A percentile compares a stretch with the other conserved stretches of the same genome.
Evolutionary conservation across 2,113 vertebrate species (phyloP).

Genomic region (Paramormyrops kingsleyae): DNA sequence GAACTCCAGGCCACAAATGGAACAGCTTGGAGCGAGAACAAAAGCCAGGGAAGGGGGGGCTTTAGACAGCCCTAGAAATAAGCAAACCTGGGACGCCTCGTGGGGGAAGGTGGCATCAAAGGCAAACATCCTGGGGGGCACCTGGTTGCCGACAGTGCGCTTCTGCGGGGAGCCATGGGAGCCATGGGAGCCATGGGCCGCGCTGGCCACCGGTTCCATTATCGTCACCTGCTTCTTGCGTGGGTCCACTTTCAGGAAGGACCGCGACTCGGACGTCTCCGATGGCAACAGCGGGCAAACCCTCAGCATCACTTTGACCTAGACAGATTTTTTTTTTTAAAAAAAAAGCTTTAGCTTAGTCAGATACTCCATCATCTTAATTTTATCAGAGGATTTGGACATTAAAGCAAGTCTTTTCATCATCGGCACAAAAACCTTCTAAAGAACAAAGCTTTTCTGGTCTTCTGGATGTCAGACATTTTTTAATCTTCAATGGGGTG

Average conservation of each 20-base stretch:
- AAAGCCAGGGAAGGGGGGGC: neutral
- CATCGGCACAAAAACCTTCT: neutral
- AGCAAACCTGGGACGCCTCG: conserved; percentile 73
- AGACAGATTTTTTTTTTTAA: conserved; percentile 14
- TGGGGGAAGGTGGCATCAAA: conserved; percentile 76
- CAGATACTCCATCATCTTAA: neutral
- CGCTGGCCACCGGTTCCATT: conserved; percentile 61
- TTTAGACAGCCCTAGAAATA: neutral
- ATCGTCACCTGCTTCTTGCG: conserved; percentile 75
- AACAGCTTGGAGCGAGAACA: neutral
- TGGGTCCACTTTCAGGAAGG: conserved; percentile 73
- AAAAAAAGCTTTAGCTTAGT: neutral
- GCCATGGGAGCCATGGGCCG: conserved; percentile 57
- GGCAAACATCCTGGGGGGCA: conserved; percentile 77
- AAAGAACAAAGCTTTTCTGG: neutral
- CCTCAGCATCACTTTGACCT: conserved; percentile 78
- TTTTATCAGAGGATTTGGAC: neutral
- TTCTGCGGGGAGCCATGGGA: conserved; percentile 64
- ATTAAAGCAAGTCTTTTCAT: neutral
- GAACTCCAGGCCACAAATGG: neutral
- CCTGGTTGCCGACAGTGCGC: conserved; percentile 51
- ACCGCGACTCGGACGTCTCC: conserved; percentile 67
- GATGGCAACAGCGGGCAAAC: conserved; percentile 60
- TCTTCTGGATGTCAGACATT: neutral
- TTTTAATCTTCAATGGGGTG: neutral